Conservation (phyloP, 2,113 vertebrate species). For the Nesogale talazaci region DNA sequence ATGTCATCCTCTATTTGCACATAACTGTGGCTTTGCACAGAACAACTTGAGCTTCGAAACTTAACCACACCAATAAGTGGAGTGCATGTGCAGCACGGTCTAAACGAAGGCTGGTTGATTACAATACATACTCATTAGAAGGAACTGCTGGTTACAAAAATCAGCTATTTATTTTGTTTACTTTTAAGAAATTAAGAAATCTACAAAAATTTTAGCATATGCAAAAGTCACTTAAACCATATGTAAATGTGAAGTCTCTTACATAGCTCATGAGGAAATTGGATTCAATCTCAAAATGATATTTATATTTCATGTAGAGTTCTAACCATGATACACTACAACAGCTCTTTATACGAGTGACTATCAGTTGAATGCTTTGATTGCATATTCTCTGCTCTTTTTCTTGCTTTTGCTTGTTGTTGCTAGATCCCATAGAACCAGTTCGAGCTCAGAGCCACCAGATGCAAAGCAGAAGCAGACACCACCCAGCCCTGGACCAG, state of each 20-base stretch:
- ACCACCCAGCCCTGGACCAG: too few species aligned
- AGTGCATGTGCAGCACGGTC: background rate
- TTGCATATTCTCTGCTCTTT: background rate
- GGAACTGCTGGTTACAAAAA: background rate
- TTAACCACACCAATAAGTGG: background rate
- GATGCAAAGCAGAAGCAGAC: too few species aligned
- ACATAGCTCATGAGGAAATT: constrained; percentile 13
- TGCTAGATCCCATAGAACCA: too few species aligned
- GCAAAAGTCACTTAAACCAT: constrained; percentile 37
- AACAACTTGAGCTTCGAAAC: background rate
- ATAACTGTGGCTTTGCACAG: background rate
- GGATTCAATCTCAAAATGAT: constrained; percentile 1
- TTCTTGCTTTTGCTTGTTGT: background rate
- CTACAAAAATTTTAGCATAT: background rate
- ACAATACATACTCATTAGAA: constrained; percentile 45
- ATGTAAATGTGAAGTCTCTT: constrained; percentile 50
- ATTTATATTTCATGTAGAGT: too few species aligned
- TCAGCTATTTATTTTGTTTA: constrained; percentile 44
- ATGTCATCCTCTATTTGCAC: background rate
- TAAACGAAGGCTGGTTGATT: background rate
- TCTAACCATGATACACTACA: constrained; percentile 29
- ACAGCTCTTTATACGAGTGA: background rate
- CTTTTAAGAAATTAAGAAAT: constrained; percentile 63
- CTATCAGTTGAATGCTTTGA: background rate
- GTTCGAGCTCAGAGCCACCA: too few species aligned